These are phyloP conservation scores for Agrochola lychnidis DNA, from an alignment of 2,888 invertebrate species.

Conservation along the genomic window DNA sequence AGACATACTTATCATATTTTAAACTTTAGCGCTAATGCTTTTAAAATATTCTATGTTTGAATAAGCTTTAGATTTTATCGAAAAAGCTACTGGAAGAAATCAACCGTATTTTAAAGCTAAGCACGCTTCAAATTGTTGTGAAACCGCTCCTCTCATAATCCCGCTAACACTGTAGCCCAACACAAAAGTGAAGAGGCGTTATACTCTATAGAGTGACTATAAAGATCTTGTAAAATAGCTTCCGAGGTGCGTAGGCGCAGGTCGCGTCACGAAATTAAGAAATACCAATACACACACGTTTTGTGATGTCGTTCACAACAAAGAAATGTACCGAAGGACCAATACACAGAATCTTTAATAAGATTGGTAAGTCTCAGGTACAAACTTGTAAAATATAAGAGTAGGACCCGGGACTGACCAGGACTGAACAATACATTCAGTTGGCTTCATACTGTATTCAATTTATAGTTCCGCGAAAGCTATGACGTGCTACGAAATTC, in stretches of 20 bases:
- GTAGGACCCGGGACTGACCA: background rate
- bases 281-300: conserved; percentile 67
- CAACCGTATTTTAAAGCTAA: background rate
- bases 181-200: conserved; percentile 63
- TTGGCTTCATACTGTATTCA: background rate
- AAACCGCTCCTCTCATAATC: conserved; percentile 10
- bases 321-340: conserved; percentile 41
- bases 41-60: background rate
- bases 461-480: background rate
- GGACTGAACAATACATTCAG: background rate
- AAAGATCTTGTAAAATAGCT: conserved; percentile 79
- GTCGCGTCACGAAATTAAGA: conserved; percentile 73
- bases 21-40: background rate
- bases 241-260: conserved; percentile 73
- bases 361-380: background rate
- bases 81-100: background rate
- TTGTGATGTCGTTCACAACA: conserved; percentile 42
- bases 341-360: background rate
- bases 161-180: conserved; percentile 42
- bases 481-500: conserved; percentile 30
- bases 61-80: background rate
- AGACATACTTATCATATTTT: conserved; percentile 9
- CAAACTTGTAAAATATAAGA: background rate
- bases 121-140: background rate
- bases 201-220: conserved; percentile 73